These are phyloP conservation scores for Cotesia chilonis DNA, from an alignment of 1,140 invertebrate species.

Conservation along the genomic window DNA sequence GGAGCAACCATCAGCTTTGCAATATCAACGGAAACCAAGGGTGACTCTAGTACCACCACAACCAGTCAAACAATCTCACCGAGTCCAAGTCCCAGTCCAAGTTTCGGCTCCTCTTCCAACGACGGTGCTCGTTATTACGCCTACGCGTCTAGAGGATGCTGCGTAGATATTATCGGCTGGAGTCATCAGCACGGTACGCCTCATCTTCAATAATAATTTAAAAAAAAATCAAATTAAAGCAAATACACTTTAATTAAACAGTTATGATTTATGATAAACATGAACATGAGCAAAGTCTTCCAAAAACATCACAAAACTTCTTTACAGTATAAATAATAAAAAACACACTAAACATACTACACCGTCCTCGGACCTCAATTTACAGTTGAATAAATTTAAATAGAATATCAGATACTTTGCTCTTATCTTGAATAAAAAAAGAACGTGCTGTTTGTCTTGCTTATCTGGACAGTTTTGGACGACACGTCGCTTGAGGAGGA, in stretches of 20 bases:
- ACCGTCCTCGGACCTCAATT: no score
- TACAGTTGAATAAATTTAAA: no score
- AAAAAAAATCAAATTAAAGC: neutral
- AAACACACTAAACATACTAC: no score
- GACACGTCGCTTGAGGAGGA: slow-evolving; percentile 1
- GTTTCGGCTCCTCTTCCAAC: slow-evolving; percentile 55
- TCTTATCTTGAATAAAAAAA: no score
- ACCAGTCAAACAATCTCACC: slow-evolving; percentile 34
- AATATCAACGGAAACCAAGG: slow-evolving; percentile 41
- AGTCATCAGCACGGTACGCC: slow-evolving; percentile 59
- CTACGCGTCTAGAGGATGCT: slow-evolving; percentile 59
- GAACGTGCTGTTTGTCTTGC: slow-evolving; percentile 1
- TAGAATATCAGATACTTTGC: no score
- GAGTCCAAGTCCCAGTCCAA: slow-evolving; percentile 51
- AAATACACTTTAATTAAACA: neutral
- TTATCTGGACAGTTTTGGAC: neutral
- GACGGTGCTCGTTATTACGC: slow-evolving; percentile 57
- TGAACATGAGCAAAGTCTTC: neutral
- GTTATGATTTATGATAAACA: neutral
- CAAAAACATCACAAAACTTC: no score
- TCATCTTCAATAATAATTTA: slow-evolving; percentile 19
- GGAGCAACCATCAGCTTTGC: slow-evolving; percentile 43
- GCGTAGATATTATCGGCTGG: slow-evolving; percentile 62
- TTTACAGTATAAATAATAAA: no score
- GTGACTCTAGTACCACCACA: slow-evolving; percentile 37